These are phyloP conservation scores for Scolanthus callimorphus DNA, from an alignment of 92 coral and sea anemone species.

Conservation along the genomic window DNA sequence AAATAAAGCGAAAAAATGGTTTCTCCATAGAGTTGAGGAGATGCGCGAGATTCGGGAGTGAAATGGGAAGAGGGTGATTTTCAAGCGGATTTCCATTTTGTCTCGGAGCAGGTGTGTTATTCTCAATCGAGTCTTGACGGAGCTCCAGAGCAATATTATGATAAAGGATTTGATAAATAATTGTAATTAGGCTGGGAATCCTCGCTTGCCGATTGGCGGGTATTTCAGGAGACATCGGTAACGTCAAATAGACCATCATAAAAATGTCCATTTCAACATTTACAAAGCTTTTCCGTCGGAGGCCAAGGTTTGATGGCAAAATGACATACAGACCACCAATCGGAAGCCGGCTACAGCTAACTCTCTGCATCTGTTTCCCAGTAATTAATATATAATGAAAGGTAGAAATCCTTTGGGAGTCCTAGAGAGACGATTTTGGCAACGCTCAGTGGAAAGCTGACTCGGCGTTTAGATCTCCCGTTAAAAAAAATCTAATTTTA, in stretches of 20 bases:
- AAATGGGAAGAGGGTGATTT: not conserved
- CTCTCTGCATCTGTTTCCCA: slow-evolving; percentile 75
- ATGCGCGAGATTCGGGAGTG: no score
- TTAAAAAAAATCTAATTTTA: not conserved
- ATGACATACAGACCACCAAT: slow-evolving; percentile 62
- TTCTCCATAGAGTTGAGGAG: no score
- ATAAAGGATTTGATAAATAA: slow-evolving; percentile 87
- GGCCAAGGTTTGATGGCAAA: slow-evolving; percentile 41
- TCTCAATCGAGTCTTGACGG: slow-evolving; percentile 45
- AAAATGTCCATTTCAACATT: slow-evolving; percentile 42
- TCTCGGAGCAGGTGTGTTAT: slow-evolving; percentile 63
- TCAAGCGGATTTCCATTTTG: not conserved
- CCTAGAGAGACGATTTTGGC: not conserved
- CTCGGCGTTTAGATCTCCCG: not conserved
- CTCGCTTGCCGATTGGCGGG: slow-evolving; percentile 64
- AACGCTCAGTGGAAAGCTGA: not conserved
- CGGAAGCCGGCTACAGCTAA: slow-evolving; percentile 2
- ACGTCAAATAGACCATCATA: slow-evolving; percentile 45
- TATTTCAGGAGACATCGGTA: slow-evolving; percentile 48
- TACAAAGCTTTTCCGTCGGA: slow-evolving; percentile 51
- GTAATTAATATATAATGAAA: slow-evolving; percentile 78
- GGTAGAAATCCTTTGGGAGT: slow-evolving; percentile 38
- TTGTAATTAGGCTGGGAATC: slow-evolving; percentile 72
- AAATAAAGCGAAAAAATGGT: not conserved
- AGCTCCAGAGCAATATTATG: slow-evolving; percentile 83